Conservation (phyloP, 2,888 invertebrate species). For the Notodonta dromedarius region DNA sequence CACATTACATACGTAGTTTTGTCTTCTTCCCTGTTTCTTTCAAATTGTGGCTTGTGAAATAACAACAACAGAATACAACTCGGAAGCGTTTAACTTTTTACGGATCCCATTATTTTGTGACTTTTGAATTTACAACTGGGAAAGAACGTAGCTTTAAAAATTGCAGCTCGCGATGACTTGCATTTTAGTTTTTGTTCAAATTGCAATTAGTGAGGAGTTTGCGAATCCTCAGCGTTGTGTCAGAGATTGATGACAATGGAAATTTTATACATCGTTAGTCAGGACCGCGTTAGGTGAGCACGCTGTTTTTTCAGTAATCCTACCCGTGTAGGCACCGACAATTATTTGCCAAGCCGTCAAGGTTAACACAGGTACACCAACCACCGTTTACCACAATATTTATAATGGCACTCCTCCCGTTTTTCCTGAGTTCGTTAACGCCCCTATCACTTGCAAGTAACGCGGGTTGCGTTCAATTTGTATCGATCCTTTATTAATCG, state of each 20-base stretch:
- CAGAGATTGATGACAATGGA: conserved; percentile 68
- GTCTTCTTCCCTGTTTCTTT: conserved; percentile 6
- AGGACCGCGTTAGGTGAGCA: conserved; percentile 76
- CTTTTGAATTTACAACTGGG: conserved; percentile 56
- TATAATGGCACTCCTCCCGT: conserved; percentile 26
- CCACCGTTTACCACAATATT: conserved; percentile 25
- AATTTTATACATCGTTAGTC: conserved; percentile 61
- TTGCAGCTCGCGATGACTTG: conserved; percentile 78
- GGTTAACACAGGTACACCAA: conserved; percentile 55
- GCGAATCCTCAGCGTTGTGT: conserved; percentile 80
- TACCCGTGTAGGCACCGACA: conserved; percentile 63
- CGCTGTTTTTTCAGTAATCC: conserved; percentile 79
- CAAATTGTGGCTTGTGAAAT: conserved; percentile 20
- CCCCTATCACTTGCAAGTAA: conserved; percentile 32
- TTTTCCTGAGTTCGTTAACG: conserved; percentile 31
- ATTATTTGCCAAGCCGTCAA: conserved; percentile 61
- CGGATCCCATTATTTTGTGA: conserved; percentile 46
- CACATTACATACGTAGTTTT: neutral
- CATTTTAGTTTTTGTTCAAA: conserved; percentile 82
- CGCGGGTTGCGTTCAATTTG: conserved; percentile 22
- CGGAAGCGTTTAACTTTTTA: conserved; percentile 33
- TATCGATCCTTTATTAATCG: conserved; percentile 58
- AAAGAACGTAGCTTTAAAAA: conserved; percentile 72
- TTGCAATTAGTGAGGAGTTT: conserved; percentile 83
- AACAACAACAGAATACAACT: conserved; percentile 33